phyloP scores from a whole-genome alignment of 2,113 vertebrate species.

The Psophia crepitans region DNA sequence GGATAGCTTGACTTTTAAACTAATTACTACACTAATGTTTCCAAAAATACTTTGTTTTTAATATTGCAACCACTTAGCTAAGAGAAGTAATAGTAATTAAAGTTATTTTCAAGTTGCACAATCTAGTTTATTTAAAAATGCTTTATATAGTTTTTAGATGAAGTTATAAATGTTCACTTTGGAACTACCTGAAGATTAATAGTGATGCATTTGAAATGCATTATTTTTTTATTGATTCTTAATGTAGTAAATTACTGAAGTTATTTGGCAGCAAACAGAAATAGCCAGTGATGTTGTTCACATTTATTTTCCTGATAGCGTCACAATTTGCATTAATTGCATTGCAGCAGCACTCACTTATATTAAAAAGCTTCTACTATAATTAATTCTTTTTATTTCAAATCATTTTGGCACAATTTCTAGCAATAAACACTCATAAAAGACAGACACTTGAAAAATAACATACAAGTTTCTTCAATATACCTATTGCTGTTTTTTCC shows the following conservation, averaged over 20 bases:
- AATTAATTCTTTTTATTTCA: conserved; percentile 97
- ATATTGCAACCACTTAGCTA: conserved; percentile 24
- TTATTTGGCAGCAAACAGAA: conserved; percentile 95
- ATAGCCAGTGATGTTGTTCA: conserved; percentile 82
- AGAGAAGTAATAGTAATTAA: conserved; percentile 48
- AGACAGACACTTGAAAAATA: conserved; percentile 88
- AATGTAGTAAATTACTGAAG: conserved; percentile 98
- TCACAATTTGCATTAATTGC: conserved; percentile 95
- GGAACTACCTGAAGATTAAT: conserved; percentile 84
- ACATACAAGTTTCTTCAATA: conserved; percentile 81
- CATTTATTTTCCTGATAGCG: conserved; percentile 88
- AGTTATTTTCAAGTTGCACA: conserved; percentile 56
- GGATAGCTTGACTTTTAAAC: background rate
- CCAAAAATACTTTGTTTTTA: conserved; percentile 23
- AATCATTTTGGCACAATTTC: conserved; percentile 99
- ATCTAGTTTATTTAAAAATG: conserved; percentile 63
- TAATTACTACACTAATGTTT: conserved; percentile 4
- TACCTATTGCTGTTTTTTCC: conserved; percentile 82
- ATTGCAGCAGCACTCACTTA: conserved; percentile 96
- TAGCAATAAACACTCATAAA: conserved; percentile 98
- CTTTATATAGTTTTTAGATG: conserved; percentile 81
- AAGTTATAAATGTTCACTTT: conserved; percentile 82
- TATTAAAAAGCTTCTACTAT: conserved; percentile 95
- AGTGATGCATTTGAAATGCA: conserved; percentile 91
- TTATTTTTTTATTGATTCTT: conserved; percentile 99